These are phyloP conservation scores for Cantharis rufa DNA, from an alignment of 2,888 invertebrate species.

Conservation along the genomic window DNA sequence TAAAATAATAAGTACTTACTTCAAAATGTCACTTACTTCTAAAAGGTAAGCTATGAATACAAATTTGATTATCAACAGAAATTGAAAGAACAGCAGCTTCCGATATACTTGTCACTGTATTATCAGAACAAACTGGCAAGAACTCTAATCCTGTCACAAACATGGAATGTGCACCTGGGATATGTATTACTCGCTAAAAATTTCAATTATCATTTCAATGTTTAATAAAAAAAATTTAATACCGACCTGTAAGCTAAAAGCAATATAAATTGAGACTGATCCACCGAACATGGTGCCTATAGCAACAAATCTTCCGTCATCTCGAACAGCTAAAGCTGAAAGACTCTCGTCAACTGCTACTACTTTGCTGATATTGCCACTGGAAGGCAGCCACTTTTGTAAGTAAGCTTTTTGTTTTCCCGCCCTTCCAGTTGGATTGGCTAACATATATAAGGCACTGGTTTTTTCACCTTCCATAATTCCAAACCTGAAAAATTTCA, in stretches of 20 bases:
- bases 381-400: conserved; percentile 77
- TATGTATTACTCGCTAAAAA: conserved; percentile 77
- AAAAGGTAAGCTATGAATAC: conserved; percentile 83
- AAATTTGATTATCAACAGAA: conserved; percentile 92
- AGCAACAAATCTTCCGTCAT: conserved; percentile 90
- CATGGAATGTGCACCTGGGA: conserved; percentile 88
- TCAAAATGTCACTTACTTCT: conserved; percentile 64
- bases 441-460: conserved; percentile 75
- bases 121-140: conserved; percentile 76
- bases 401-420: conserved; percentile 75
- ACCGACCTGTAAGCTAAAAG: conserved; percentile 84
- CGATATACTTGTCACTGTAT: conserved; percentile 71
- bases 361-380: conserved; percentile 61
- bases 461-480: conserved; percentile 69
- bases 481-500: conserved; percentile 63
- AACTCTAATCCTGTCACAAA: conserved; percentile 97
- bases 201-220: not conserved
- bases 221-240: not conserved
- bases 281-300: conserved; percentile 94
- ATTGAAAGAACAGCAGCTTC: conserved; percentile 92
- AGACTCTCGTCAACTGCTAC: conserved; percentile 74
- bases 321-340: conserved; percentile 83
- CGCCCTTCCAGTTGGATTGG: conserved; percentile 77
- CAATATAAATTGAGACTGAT: conserved; percentile 85
- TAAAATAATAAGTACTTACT: too few species aligned